Conservation (phyloP, 2,113 vertebrate species). For the Anolis sagrei region DNA sequence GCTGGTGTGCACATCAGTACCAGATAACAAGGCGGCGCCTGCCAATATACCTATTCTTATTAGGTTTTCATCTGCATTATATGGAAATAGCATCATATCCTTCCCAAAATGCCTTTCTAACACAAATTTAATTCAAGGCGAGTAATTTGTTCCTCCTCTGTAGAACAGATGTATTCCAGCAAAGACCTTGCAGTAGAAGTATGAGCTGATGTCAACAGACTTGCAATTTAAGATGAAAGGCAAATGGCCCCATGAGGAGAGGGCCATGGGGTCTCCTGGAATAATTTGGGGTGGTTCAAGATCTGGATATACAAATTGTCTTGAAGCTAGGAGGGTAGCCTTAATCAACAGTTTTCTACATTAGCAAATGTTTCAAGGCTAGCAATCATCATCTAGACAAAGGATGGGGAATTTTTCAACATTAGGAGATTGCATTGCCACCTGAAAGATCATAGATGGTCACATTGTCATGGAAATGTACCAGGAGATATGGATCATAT, state of each 20-base stretch:
- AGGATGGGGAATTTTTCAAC: too few species aligned
- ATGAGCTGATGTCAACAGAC: constrained; percentile 31
- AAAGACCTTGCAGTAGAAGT: constrained; percentile 68
- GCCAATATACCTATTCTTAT: constrained; percentile 75
- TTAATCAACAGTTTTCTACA: too few species aligned
- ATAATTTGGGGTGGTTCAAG: constrained; percentile 42
- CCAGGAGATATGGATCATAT: too few species aligned
- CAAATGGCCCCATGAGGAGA: constrained; percentile 29
- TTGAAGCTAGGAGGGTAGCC: background rate
- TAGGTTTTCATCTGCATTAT: constrained; percentile 77
- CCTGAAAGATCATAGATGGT: too few species aligned
- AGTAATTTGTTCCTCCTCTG: constrained; percentile 64
- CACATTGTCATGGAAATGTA: too few species aligned
- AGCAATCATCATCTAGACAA: too few species aligned
- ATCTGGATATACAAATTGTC: background rate
- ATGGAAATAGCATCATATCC: constrained; percentile 69
- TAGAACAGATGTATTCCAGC: constrained; percentile 69
- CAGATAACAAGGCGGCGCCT: constrained; percentile 68
- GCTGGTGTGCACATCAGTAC: constrained; percentile 58
- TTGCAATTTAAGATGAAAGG: constrained; percentile 59
- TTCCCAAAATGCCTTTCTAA: constrained; percentile 68
- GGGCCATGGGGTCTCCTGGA: constrained; percentile 41
- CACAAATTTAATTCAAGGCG: constrained; percentile 68
- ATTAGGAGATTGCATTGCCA: too few species aligned
- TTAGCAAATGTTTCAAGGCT: too few species aligned